These are phyloP conservation scores for Heliconius melpomene DNA, from an alignment of 1,140 invertebrate genomes.

Conservation along the genomic window DNA sequence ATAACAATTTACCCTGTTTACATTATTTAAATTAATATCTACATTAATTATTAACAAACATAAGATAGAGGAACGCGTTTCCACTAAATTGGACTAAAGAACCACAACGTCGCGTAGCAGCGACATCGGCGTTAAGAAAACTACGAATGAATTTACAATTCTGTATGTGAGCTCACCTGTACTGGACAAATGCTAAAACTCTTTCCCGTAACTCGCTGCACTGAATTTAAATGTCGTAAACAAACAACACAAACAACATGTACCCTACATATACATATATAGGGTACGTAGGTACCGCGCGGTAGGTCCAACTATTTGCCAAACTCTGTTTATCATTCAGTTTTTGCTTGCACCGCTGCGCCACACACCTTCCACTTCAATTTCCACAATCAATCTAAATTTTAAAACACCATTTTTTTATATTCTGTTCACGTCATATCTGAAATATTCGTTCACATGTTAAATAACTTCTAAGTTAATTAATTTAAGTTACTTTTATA, in stretches of 20 bases:
- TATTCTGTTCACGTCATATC: not conserved
- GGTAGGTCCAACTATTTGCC: conserved; percentile 50
- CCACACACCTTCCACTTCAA: conserved; percentile 25
- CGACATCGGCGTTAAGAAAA: conserved; percentile 58
- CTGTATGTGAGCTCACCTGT: conserved; percentile 70
- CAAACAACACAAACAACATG: conserved; percentile 57
- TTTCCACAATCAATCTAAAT: conserved; percentile 28
- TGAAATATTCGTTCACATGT: not conserved
- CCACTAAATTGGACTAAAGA: conserved; percentile 17
- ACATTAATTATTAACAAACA: not conserved
- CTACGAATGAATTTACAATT: conserved; percentile 75
- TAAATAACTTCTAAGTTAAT: not conserved
- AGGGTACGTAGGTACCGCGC: conserved; percentile 34
- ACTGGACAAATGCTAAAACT: conserved; percentile 75
- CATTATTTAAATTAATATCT: not conserved
- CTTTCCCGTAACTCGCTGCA: conserved; percentile 65
- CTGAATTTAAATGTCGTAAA: conserved; percentile 75
- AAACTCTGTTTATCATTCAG: conserved; percentile 49
- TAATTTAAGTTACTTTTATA: too few species aligned
- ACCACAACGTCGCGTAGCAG: conserved; percentile 33
- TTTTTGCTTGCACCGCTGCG: conserved; percentile 34
- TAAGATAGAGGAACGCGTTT: not conserved
- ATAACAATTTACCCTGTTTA: not conserved
- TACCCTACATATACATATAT: not conserved
- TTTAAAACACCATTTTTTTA: not conserved